A percentile compares a stretch with the other conserved stretches of the same genome.
Conservation (phyloP, 2,113 vertebrate genomes). For the Theropithecus gelada region DNA sequence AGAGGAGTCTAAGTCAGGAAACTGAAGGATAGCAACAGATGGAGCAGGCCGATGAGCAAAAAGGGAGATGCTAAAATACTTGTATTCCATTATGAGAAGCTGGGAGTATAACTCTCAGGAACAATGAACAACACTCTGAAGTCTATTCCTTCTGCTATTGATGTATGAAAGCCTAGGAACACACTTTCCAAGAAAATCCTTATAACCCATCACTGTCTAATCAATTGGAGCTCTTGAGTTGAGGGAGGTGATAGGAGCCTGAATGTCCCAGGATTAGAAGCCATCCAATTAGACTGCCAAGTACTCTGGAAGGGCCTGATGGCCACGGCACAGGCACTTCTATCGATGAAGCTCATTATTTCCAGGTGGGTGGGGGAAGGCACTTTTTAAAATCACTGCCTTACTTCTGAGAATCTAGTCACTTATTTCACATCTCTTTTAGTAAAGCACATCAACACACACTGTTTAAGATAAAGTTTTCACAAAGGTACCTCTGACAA, state of each 20-base stretch:
- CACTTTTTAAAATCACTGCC: not conserved
- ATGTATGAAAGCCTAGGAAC: conserved; percentile 22
- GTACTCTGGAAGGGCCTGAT: not conserved
- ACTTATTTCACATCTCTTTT: not conserved
- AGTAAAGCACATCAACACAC: not conserved
- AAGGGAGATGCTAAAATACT: conserved; percentile 41
- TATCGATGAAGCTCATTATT: conserved; percentile 22
- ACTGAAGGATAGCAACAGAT: conserved; percentile 1
- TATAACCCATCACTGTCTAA: conserved; percentile 53
- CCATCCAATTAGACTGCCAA: conserved; percentile 39
- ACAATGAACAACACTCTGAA: conserved; percentile 38
- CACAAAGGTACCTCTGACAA: not conserved
- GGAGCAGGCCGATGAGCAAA: not conserved
- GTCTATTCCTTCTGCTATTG: conserved; percentile 34
- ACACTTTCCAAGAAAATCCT: conserved; percentile 63
- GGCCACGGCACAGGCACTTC: not conserved
- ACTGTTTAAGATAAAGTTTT: not conserved
- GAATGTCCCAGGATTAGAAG: conserved; percentile 38
- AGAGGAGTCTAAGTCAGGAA: conserved; percentile 32
- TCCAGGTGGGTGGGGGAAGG: not conserved
- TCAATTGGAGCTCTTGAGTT: conserved; percentile 53
- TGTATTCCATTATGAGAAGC: conserved; percentile 59
- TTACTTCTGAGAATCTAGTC: conserved; percentile 45
- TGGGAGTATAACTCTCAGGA: conserved; percentile 39
- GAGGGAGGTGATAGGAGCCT: not conserved